Base-by-base conservation (phyloP, 2,113 vertebrate genomes). In the Dasypus novemcinctus region DNA sequence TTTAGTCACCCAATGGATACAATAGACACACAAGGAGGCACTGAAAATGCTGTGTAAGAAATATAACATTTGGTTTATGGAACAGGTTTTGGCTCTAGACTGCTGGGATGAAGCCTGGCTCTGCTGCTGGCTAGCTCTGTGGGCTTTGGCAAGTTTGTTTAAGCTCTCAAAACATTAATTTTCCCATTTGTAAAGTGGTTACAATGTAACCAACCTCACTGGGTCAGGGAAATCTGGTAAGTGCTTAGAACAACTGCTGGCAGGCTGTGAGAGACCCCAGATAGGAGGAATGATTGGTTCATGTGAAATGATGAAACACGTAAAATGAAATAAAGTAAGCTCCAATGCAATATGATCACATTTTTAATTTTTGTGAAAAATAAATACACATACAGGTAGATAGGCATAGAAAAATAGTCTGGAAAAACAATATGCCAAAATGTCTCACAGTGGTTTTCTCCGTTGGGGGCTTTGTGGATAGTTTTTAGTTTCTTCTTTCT, bases 131-230 rank as follows among this genome's bases (percentile, higher is more conserved):
- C 84, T 12, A 27, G 71, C 36, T 74, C 74, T 75, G 76, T 87
- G 87, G 76, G 84, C 61, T 85, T 90, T 49, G 61, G 78, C 5
- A 90, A 90, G 64, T 59, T 95, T 61, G 23, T 2, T 5, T 61
- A 49, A 68, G 41, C 78, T 93, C 89, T 11, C 38, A 33, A 88
- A 81, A 85, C 93, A 78, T 46, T 72, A 76, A 71, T 71, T 93
- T 95, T 90, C 66, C 43, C 64, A 52, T 90, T 92, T 87, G 15
- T 83, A 93, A 75, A 93, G 61, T 75, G 11, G 27, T 82, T 72
- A 27, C 68, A 87, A 76, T 68, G 61, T 92, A 90, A 63, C 68
- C 63, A 63, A 27, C 20, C 31, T 87, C 80, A 31, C 0, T 38
- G 68, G 82, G 23, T 85, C 61, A 92, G 88, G 69, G 74, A 91